Conservation (phyloP, 2,113 vertebrate genomes). For the Scolopax mira region DNA sequence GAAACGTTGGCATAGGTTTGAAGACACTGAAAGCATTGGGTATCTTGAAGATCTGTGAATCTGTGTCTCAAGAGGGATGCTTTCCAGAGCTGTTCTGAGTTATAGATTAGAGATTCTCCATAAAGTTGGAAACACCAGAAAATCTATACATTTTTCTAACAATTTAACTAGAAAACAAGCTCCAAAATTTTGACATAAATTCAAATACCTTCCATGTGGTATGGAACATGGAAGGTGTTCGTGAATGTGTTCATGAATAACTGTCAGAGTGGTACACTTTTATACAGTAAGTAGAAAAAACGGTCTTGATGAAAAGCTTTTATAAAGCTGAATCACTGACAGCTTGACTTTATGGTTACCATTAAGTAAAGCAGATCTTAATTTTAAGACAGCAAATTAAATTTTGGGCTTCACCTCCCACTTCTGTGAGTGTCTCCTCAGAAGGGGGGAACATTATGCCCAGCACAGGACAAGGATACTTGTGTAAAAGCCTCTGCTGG, state of each 20-base stretch:
- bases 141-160: not conserved
- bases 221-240: no score
- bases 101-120: not conserved
- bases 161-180: not conserved
- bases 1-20: not conserved
- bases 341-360: constrained; percentile 16
- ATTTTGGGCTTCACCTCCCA: not conserved
- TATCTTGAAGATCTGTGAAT: not conserved
- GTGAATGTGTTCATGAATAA: not conserved
- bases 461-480: not conserved
- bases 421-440: not conserved
- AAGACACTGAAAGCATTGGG: not conserved
- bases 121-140: not conserved
- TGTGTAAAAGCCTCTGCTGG: not conserved
- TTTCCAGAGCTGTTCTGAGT: not conserved
- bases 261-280: not conserved
- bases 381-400: not conserved
- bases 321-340: not conserved
- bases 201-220: not conserved
- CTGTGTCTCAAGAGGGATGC: not conserved
- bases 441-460: not conserved
- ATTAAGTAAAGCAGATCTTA: constrained; percentile 50
- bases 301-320: not conserved
- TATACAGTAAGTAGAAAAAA: not conserved
- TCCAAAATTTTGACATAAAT: constrained; percentile 1